Base-by-base conservation (phyloP, 1,140 invertebrate species). In the Cephus cinctus region DNA sequence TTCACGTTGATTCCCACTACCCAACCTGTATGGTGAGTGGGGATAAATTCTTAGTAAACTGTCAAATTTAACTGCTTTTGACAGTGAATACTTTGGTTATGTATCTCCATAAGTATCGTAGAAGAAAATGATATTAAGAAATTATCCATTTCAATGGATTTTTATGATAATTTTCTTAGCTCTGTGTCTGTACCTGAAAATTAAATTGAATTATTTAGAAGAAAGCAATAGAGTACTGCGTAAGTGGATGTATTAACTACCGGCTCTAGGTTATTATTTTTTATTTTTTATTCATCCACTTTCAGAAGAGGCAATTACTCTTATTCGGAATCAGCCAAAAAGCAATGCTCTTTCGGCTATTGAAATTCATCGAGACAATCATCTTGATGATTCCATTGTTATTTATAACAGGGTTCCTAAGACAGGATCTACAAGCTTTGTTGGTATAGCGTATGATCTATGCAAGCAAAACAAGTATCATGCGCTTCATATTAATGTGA, bases 391-490 rank as follows among this genome's bases (percentile, higher is more conserved):
- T 63, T 61, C 86, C 40, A 81, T 97, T 21, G 82, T 98, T 25
- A 90, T 98, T 55, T 98, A 97, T 73, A 98, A 98, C 74, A 82
- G 96, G 67, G 94, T 98, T 23, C 97, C 97, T 12, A 99, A 99
- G 78, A 98, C 96, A n/a, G 97, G 90, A 4, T 98, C 96, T 4
- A 99, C 97, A 3, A 98, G 94, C 71, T 95, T 99, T 69, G 93
- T 98, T 43, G 96, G 96, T 56, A 86, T 99, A 44, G 94, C 92
- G 3, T 99, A 99, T 73, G 96, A 98, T 78, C 77, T 98, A 14
- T 98, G 94, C 72, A 88, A 89, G 62, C 83, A 79, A 50, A 98
- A 98, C 78, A 86, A 87, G 57, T 98, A 94, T 73, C 86, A 92
- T 76, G 90, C 94, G n/a, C 77, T 98, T 52, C 96, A 98, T 80